These are phyloP conservation scores for Pipistrellus pygmaeus DNA, from an alignment of 2,797 vertebrate species.

Conservation along the genomic window DNA sequence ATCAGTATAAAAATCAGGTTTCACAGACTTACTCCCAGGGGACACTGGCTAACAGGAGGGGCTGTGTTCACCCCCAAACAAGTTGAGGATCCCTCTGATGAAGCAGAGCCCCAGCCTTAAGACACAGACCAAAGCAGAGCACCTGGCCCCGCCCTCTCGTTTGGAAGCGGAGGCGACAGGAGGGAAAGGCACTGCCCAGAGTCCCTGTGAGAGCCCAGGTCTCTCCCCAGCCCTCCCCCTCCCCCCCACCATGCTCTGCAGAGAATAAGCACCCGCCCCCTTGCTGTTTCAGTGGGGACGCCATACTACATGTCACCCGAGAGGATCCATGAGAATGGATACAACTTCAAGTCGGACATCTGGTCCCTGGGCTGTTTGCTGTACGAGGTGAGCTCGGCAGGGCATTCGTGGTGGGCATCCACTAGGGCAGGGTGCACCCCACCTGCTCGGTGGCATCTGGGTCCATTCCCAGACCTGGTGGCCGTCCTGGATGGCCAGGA, in stretches of 20 bases:
- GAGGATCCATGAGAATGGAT: slow-evolving; percentile 92
- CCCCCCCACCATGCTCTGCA: neutral
- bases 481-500: neutral
- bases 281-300: slow-evolving; percentile 90
- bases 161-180: neutral
- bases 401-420: fast-evolving
- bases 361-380: slow-evolving; percentile 92
- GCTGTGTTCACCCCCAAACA: neutral
- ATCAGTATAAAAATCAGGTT: neutral
- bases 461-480: neutral
- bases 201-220: neutral
- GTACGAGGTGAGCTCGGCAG: slow-evolving; percentile 88
- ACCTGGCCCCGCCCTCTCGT: neutral
- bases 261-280: neutral
- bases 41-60: neutral
- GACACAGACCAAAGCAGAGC: neutral
- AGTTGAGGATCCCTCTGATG: neutral
- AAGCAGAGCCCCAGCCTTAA: neutral
- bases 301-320: slow-evolving; percentile 93
- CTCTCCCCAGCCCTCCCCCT: neutral
- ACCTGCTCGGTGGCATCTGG: neutral
- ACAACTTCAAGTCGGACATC: slow-evolving; percentile 93
- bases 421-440: neutral
- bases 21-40: neutral
- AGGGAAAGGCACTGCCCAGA: neutral